Evolutionary conservation across 2,888 invertebrate genomes (phyloP), one percentile per base, ranked within the genome.

Genomic region (Drosophila parthenogenetica): DNA sequence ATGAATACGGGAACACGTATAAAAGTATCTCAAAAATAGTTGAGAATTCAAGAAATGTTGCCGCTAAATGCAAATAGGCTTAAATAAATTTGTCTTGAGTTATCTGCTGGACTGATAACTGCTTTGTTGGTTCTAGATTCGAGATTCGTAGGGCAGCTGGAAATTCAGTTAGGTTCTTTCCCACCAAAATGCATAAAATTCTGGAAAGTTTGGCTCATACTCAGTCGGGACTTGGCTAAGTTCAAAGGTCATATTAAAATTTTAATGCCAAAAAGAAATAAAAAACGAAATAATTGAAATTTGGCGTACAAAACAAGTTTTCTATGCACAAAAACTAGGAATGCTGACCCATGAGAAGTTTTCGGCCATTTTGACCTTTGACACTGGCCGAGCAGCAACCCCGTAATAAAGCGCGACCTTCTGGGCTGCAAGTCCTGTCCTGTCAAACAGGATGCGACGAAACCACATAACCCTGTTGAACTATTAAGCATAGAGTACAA

Each of bases 281-380:
- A 32, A 32, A 32, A 10, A 32, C 11, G 17, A 73, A 22, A 58
- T 53, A 57, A 69, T 69, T 76, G 61, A 76, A 79, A 81, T 74
- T 75, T 73, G 72, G 68, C 51, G 61, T 51, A 13, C 48, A 46
- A 83, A 87, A 87, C 87, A n/a, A 53, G 88, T 86, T 86, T 77
- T 70, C 40, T 72, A 69, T 68, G 50, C 73, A 35, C 49, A 50
- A 65, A 71, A 77, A 16, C 42, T 13, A 35, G 13, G 11, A 65
- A 62, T 53, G 64, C 79, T 83, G 88, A 86, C 84, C 85, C 85
- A 87, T 87, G 86, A 78, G 86, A 87, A 89, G 89, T 87, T 87
- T 87, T 89, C 80, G 80, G 73, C 67, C 78, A 84, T 75, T 89
- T 77, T 87, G 86, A 87, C 86, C 86, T 87, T 78, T 87, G 89